Base-by-base conservation (phyloP, 2,888 invertebrate genomes). In the Cephus spinipes region DNA sequence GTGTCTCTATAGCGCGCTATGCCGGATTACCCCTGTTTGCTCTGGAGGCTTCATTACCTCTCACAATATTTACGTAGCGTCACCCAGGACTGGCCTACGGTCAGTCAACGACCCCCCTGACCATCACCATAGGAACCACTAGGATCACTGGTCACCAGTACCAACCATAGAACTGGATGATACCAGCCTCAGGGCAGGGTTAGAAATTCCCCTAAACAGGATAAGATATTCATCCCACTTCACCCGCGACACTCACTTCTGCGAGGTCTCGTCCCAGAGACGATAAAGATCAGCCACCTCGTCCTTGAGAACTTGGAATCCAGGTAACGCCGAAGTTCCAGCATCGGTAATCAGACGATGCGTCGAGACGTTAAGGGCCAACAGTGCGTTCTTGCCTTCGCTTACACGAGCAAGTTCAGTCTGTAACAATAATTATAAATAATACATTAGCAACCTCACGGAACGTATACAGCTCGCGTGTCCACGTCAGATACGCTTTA, bases 241-340 rank as follows among this genome's bases (percentile, higher is more conserved):
- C 23, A 40, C 40, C 74, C 15, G 36, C 23, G 76, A 77, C 76
- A 91, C 92, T 93, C 89, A 96, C 96, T 94, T 94, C 87, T 95
- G 94, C 88, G 94, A 94, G 11, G 94, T 94, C 79, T 95, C 95
- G 85, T 96, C 95, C 95, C 95, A 96, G 31, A 95, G 93, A 11
- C 94, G 93, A 84, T 95, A 94, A 82, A 96, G 91, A 75, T 95
- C 93, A 36, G 95, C 93, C 79, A 96, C 93, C 79, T 95, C 95
- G 35, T 94, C 93, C 81, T 95, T 95, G 82, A 96, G 92, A 1
- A 93, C 92, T 34, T 92, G 88, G 79, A 92, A 92, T 77, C 91
- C 91, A 81, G 91, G 87, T 79, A 89, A 85, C 40, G 93, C 85
- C 89, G 93, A 83, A 91, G 93, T 87, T 91, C 94, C 87, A 90